Conservation (phyloP, 2,113 vertebrate genomes). For the Piprites chloris region DNA sequence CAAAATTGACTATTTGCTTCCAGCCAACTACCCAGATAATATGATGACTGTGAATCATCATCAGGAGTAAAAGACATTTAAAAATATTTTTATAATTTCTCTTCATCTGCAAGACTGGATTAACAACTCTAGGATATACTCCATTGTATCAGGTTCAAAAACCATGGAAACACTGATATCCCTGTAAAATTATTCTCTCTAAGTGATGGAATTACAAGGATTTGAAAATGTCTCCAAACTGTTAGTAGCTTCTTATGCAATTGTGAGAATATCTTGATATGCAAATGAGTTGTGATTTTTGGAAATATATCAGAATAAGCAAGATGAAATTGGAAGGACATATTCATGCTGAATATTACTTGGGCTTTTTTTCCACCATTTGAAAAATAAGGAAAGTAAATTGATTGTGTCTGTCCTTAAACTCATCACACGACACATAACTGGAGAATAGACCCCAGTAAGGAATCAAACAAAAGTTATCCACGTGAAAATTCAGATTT, state of each 20-base stretch:
- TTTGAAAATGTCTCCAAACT: not conserved
- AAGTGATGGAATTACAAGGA: not conserved
- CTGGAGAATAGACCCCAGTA: not conserved
- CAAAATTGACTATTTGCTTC: not conserved
- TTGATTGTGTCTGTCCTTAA: not conserved
- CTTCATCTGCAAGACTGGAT: not conserved
- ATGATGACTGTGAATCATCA: not conserved
- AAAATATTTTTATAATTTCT: not conserved
- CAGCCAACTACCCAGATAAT: not conserved
- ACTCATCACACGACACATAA: not conserved
- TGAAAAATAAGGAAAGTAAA: not conserved
- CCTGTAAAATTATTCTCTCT: not conserved
- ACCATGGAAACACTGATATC: not conserved
- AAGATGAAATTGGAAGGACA: not conserved
- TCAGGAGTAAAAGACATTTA: not conserved
- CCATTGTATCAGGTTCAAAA: not conserved
- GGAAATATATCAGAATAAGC: not conserved
- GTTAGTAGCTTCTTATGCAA: not conserved
- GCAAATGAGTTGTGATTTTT: not conserved
- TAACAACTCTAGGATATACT: not conserved
- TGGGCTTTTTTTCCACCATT: not conserved
- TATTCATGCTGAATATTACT: not conserved
- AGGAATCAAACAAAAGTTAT: not conserved
- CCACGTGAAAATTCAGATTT: not conserved
- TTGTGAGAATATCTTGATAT: not conserved